Evolutionary conservation across 2,888 invertebrate species (phyloP), one percentile per base, ranked within the genome.

Genomic region (Epirrhoe tristata): DNA sequence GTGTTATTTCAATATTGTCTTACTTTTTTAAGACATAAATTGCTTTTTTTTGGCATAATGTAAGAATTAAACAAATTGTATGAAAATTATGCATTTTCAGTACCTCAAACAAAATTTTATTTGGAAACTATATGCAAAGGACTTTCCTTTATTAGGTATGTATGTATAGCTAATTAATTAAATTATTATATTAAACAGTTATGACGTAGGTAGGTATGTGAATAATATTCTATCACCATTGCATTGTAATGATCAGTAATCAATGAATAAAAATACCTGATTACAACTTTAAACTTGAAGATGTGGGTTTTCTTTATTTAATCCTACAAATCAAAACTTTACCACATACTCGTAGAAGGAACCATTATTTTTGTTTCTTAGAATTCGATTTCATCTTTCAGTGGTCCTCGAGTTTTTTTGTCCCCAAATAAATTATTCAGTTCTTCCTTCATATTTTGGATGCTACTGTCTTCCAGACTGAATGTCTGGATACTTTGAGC

Each of bases 41-140:
- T 76, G 76, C 79, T 81, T 79, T 75, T 57, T 78, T 80, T 77
- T 77, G 77, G 77, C 77, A 76, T 81, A 81, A 77, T 68, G 60
- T 70, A 73, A 70, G 66, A 69, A 69, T 74, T 70, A 71, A 80
- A 79, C 77, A 75, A 79, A 74, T 67, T 79, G 75, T 78, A 80
- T 73, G 62, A 70, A 48, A 67, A 72, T 67, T 63, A 66, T 66
- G 70, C 59, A 70, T 71, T 72, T 76, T 74, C 58, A 69, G 69
- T 72, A 63, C 52, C 32, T 52, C 31, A n/a, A 52, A 43, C 39
- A 53, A 8, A 46, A 48, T 54, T 31, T 34, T 56, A 5, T 24
- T 6, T 31, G 31, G 34, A 10, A 52, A 39, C 36, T 39, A 8
- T 8, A 6, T 2, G 8, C 7, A 39, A 8, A 43, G 39, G 53